Conservation (phyloP, 2,797 vertebrate species). For the Pterois miles region DNA sequence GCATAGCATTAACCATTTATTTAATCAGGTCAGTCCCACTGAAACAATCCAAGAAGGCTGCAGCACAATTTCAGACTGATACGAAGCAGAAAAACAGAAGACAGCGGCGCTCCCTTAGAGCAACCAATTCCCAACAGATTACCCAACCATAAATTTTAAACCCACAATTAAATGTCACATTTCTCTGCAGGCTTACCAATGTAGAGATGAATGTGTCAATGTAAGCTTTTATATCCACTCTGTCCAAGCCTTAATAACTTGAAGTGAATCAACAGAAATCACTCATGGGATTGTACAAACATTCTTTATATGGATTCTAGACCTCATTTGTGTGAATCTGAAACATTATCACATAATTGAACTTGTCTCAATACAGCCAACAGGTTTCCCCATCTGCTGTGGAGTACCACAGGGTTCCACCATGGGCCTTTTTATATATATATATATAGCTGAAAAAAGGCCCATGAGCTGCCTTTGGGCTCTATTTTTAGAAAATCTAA, state of each 20-base stretch:
- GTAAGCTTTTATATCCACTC: neutral
- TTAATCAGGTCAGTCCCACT: constrained; percentile 22
- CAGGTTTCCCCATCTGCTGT: neutral
- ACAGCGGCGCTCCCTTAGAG: neutral
- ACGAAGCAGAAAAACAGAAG: neutral
- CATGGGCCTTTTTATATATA: neutral
- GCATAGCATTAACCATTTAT: neutral
- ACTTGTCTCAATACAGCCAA: too few species aligned
- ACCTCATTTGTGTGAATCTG: neutral
- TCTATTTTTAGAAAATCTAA: too few species aligned
- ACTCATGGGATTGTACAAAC: neutral
- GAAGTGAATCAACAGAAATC: neutral
- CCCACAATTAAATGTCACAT: neutral
- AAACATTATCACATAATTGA: neutral
- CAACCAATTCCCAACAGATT: neutral
- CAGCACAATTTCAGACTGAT: neutral
- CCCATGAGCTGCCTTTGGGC: too few species aligned
- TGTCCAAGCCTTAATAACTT: neutral
- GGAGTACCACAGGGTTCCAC: neutral
- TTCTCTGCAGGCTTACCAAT: neutral
- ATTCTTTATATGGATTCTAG: neutral
- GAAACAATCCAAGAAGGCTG: neutral
- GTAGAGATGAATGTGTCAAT: neutral
- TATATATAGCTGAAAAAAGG: too few species aligned
- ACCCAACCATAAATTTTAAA: neutral